Conservation (phyloP, 1,140 invertebrate species). For the Pissodes strobi region DNA sequence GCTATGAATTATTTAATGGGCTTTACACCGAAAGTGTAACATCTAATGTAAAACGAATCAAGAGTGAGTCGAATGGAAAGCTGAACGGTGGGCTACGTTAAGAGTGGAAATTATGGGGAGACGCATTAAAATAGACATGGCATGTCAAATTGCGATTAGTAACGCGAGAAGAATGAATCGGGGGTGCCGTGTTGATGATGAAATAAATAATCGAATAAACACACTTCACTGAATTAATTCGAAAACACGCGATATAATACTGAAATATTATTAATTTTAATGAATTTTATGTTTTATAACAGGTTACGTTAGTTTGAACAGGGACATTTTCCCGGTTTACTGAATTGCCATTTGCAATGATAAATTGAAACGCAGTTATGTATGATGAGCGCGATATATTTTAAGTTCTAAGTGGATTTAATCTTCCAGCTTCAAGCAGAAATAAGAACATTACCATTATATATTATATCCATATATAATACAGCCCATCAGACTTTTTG, state of each 20-base stretch:
- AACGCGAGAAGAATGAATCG: conserved; percentile 51
- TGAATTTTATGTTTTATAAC: too few relatives aligned
- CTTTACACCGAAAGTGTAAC: conserved; percentile 5
- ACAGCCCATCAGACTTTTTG: too few relatives aligned
- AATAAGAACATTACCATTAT: too few relatives aligned
- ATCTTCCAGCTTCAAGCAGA: too few relatives aligned
- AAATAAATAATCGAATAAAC: conserved; percentile 55
- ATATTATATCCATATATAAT: too few relatives aligned
- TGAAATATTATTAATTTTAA: conserved; percentile 14
- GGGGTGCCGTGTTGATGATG: conserved; percentile 49
- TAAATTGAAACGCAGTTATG: too few relatives aligned
- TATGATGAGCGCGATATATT: too few relatives aligned
- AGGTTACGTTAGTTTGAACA: too few relatives aligned
- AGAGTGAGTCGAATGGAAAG: conserved; percentile 19
- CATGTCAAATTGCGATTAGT: conserved; percentile 55
- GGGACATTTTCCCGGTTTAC: too few relatives aligned
- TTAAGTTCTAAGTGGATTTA: too few relatives aligned
- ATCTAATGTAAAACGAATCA: conserved; percentile 29
- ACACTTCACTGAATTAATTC: conserved; percentile 53
- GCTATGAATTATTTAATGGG: conserved; percentile 28
- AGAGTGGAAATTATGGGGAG: conserved; percentile 35
- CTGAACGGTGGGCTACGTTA: conserved; percentile 2
- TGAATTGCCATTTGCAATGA: too few relatives aligned
- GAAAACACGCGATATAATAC: conserved; percentile 48
- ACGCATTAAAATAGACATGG: conserved; percentile 49